A percentile compares a stretch with the other conserved stretches of the same genome.
phyloP scores from a whole-genome alignment of 2,797 vertebrate species.

The Alcedo atthis region DNA sequence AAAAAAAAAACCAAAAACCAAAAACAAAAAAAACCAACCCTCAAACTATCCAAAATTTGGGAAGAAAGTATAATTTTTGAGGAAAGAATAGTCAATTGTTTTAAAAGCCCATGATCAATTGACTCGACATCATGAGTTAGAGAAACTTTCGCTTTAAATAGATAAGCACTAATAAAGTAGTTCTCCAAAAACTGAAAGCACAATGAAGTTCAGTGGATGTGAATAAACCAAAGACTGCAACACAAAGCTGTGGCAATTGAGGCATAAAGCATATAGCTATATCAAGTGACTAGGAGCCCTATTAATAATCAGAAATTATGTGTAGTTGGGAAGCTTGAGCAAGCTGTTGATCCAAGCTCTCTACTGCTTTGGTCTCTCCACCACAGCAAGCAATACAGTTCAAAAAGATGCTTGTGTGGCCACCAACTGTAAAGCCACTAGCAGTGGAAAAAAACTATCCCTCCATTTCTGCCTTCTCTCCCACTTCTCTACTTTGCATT shows the following conservation, averaged over 20 bases:
- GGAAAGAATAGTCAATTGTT: background rate
- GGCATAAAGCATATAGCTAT: background rate
- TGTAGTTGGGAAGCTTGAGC: background rate
- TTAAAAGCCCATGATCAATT: background rate
- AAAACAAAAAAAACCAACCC: background rate
- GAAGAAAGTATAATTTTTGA: conserved; percentile 9
- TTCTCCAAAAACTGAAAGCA: background rate
- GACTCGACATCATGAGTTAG: background rate
- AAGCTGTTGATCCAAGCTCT: background rate
- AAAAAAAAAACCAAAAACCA: background rate
- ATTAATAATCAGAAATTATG: background rate
- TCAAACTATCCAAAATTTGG: background rate
- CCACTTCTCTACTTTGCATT: background rate
- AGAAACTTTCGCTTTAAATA: background rate
- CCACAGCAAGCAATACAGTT: background rate
- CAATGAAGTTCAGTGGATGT: background rate
- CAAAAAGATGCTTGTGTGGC: background rate
- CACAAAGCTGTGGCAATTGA: background rate
- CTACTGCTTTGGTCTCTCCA: background rate
- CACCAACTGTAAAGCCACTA: background rate
- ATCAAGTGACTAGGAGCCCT: background rate
- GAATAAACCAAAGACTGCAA: background rate
- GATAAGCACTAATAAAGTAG: background rate
- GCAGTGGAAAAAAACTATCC: rapidly evolving
- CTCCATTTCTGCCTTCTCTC: background rate